Conservation (phyloP, 2,113 vertebrate genomes). For the Ammodytes marinus region DNA sequence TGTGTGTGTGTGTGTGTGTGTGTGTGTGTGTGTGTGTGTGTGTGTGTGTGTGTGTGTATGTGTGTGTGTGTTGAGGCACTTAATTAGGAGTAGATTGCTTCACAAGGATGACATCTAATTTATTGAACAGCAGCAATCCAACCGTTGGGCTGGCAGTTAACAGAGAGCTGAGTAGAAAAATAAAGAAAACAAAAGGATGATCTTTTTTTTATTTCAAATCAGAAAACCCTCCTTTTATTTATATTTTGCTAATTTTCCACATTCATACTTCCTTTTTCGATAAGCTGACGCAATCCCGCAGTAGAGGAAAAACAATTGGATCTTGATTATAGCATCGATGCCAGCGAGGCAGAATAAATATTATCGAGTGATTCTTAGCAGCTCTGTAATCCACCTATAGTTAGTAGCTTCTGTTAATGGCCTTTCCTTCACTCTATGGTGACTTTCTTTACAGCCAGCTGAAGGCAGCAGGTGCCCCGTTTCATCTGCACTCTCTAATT, state of each 20-base stretch:
- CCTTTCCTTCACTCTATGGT: background rate
- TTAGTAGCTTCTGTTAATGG: background rate
- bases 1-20: constrained; percentile 37
- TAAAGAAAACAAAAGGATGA: background rate
- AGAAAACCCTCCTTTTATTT: too few species aligned
- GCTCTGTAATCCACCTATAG: background rate
- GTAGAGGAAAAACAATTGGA: background rate
- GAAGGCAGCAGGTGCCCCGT: constrained; percentile 3
- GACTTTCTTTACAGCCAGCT: background rate
- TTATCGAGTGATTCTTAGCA: background rate
- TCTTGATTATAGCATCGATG: background rate
- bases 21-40: constrained; percentile 36
- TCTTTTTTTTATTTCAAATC: too few species aligned
- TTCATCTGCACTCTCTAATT: background rate
- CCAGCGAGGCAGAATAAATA: background rate
- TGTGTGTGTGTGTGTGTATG: constrained; percentile 37
- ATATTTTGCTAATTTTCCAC: too few species aligned
- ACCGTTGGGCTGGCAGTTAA: constrained; percentile 43
- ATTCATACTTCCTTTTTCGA: too few species aligned
- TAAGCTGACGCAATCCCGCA: too few species aligned
- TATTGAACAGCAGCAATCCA: constrained; percentile 47
- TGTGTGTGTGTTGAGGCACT: constrained; percentile 37
- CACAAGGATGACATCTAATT: constrained; percentile 65
- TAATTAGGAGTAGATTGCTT: constrained; percentile 74
- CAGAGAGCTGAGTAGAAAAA: constrained; percentile 8